Conservation (phyloP, 2,797 vertebrate genomes). For the Diplodus puntazzo region DNA sequence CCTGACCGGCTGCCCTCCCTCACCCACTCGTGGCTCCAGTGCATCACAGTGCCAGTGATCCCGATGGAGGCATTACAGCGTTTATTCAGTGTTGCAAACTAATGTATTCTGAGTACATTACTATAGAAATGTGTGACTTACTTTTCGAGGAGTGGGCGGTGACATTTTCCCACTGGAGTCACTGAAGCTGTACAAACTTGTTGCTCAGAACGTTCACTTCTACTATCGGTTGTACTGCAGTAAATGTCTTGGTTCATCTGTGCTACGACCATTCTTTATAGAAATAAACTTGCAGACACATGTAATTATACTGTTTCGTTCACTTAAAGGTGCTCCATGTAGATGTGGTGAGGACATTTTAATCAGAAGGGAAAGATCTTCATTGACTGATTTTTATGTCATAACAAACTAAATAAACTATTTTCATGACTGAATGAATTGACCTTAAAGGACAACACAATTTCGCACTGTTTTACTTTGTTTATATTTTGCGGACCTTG, state of each 20-base stretch:
- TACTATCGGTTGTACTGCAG: neutral
- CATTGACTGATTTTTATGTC: too few species aligned
- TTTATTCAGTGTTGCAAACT: neutral
- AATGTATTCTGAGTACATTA: neutral
- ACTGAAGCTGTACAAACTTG: neutral
- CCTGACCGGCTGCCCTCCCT: neutral
- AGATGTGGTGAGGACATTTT: too few species aligned
- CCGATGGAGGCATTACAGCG: slow-evolving; percentile 15
- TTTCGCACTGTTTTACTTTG: too few species aligned
- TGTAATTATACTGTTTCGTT: too few species aligned
- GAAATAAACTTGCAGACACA: too few species aligned
- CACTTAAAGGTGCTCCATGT: too few species aligned
- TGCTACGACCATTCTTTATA: neutral
- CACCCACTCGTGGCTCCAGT: slow-evolving; percentile 1
- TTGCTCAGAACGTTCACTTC: neutral
- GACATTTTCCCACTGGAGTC: neutral
- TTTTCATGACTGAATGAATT: too few species aligned
- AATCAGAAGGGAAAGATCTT: too few species aligned
- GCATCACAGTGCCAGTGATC: slow-evolving; percentile 11
- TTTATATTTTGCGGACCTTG: too few species aligned
- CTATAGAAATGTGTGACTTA: neutral
- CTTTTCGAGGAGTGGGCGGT: neutral
- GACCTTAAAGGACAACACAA: too few species aligned
- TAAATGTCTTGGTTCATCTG: too few species aligned
- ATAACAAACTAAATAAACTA: too few species aligned